A percentile compares a stretch with the other conserved stretches of the same genome.
These are phyloP conservation scores for Scyliorhinus canicula DNA, from an alignment of 2,797 vertebrate species.

Conservation along the genomic window DNA sequence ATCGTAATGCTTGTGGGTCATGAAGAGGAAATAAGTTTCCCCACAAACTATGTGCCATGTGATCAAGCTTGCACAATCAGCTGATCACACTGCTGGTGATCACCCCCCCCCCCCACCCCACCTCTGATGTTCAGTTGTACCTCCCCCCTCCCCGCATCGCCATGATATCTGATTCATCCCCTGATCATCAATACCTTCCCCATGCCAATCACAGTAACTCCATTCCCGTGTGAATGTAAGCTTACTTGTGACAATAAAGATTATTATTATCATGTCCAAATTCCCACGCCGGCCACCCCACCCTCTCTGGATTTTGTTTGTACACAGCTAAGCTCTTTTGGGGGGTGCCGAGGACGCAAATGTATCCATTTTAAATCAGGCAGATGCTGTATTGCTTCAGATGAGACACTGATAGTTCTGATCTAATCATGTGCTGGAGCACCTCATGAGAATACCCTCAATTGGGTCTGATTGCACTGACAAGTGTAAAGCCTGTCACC, in stretches of 20 bases:
- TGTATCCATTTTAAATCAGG: not conserved
- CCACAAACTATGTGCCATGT: not conserved
- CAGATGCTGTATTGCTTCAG: not conserved
- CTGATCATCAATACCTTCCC: not conserved
- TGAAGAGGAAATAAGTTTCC: not conserved
- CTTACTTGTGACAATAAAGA: no score
- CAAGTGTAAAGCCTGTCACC: not conserved
- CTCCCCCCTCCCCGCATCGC: not conserved
- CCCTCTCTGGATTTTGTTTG: not conserved
- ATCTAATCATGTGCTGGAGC: not conserved
- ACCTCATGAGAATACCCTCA: not conserved
- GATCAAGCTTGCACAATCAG: not conserved
- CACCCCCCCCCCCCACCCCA: no score
- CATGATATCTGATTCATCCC: not conserved
- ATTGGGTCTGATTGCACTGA: slow-evolving; percentile 21
- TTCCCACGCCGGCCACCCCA: not conserved
- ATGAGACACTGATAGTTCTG: not conserved
- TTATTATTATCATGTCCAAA: no score
- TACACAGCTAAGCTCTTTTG: not conserved
- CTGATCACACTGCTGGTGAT: not conserved
- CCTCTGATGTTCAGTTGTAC: no score
- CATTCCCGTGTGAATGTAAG: no score
- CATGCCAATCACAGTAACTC: no score
- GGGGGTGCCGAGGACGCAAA: not conserved
- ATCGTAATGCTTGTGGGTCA: not conserved